A percentile compares a stretch with the other conserved stretches of the same genome.
These are phyloP conservation scores for Varroa destructor DNA, from an alignment of 1,140 invertebrate species.

Conservation along the genomic window DNA sequence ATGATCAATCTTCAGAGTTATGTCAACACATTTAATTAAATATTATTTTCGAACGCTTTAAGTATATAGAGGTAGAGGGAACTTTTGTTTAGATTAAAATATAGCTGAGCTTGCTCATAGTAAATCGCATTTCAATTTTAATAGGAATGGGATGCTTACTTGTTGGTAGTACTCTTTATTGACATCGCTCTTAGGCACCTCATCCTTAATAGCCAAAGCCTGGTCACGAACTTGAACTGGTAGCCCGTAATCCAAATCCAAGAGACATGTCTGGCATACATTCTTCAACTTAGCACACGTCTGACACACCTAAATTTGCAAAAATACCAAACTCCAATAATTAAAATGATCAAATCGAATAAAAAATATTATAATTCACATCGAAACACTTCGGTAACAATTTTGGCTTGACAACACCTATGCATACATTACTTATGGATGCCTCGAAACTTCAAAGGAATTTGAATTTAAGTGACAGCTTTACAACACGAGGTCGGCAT, in stretches of 20 bases:
- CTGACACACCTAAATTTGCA: constrained; percentile 53
- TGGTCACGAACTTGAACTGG: constrained; percentile 74
- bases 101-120: neutral
- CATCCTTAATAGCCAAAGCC: constrained; percentile 83
- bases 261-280: constrained; percentile 95
- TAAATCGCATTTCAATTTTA: too few species aligned
- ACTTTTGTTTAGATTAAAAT: neutral
- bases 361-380: too few species aligned
- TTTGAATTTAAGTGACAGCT: too few species aligned
- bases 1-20: too few species aligned
- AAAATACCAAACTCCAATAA: neutral
- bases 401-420: too few species aligned
- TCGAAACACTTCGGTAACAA: too few species aligned
- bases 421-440: too few species aligned
- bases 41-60: constrained; percentile 12
- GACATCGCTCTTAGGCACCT: constrained; percentile 88
- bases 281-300: constrained; percentile 97
- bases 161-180: constrained; percentile 99
- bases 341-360: too few species aligned
- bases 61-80: neutral
- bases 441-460: too few species aligned
- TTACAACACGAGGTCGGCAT: too few species aligned
- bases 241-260: constrained; percentile 87
- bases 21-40: neutral
- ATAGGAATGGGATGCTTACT: constrained; percentile 40